Evolutionary conservation across 2,113 vertebrate species (phyloP), one percentile per base, ranked within the genome.

Genomic region (Andinoacara biseriatus): DNA sequence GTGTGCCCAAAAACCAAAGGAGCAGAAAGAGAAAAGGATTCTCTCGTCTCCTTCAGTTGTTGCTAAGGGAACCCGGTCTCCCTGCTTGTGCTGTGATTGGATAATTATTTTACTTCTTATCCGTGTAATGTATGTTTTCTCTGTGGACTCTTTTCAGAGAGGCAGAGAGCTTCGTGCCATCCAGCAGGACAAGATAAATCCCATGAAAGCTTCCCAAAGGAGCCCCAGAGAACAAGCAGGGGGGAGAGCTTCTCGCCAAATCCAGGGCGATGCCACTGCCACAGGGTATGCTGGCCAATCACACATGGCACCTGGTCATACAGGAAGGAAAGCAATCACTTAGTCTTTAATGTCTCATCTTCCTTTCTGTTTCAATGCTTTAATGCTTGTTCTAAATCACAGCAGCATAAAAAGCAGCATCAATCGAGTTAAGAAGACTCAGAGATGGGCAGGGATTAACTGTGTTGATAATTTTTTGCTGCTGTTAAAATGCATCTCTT

Each of bases 31-130:
- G 84, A 86, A 91, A 89, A 84, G 65, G 86, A 94, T 91, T 94
- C 93, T 93, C 90, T 88, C 91, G 91, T 94, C 87, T 93, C 74
- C 89, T 87, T 92, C 90, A 92, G 93, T 92, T 94, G 94, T 94
- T 94, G 94, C 95, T 94, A 94, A 92, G 93, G 94, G 87, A 96
- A 95, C 94, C 94, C 87, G 77, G 84, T 92, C 94, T 93, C 90
- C 86, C 87, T 92, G 58, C 90, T 90, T 93, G 92, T 93, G 92
- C 92, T 90, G 91, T 93, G 94, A 94, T 94, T 95, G 92, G 92
- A 93, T 93, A 92, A 91, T 95, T 93, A 93, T 94, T 94, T 90
- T 83, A 94, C 90, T 93, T 94, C 90, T 93, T 93, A 89, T 95
- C 93, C 91, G 31, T 90, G 87, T 84, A 90, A 86, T 88, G 76